phyloP scores from a whole-genome alignment of 2,888 invertebrate species.

The Tortrix viridana region DNA sequence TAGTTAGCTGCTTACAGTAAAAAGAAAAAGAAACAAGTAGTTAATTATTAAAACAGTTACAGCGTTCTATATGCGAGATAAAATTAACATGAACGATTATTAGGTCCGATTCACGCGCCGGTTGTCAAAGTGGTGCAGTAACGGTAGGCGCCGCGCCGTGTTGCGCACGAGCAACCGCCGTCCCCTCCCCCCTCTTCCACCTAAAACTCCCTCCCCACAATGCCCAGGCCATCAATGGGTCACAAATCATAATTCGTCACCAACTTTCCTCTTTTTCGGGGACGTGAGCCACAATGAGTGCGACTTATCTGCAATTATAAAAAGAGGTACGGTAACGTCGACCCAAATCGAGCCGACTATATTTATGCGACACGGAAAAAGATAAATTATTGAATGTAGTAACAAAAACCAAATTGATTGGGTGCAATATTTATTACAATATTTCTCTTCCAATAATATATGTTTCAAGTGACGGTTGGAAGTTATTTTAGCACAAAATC shows the following conservation, averaged over 20 bases:
- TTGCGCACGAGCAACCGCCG: constrained; percentile 62
- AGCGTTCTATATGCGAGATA: constrained; percentile 6
- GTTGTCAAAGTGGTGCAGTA: constrained; percentile 70
- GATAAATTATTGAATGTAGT: too few species aligned
- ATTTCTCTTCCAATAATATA: too few species aligned
- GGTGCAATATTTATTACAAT: too few species aligned
- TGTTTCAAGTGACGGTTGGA: too few species aligned
- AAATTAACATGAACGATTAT: constrained; percentile 33
- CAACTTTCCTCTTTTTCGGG: constrained; percentile 50
- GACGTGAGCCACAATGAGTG: constrained; percentile 43
- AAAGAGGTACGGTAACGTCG: constrained; percentile 11
- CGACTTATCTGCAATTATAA: constrained; percentile 41
- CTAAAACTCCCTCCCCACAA: constrained; percentile 40
- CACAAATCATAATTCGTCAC: constrained; percentile 63
- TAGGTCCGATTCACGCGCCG: constrained; percentile 52
- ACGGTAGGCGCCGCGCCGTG: constrained; percentile 64
- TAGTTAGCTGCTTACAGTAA: not conserved
- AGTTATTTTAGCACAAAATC: not conserved
- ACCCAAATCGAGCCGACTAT: too few species aligned
- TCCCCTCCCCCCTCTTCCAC: constrained; percentile 46
- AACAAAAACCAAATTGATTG: too few species aligned
- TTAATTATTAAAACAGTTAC: constrained; percentile 1
- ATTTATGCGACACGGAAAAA: too few species aligned
- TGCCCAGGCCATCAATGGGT: constrained; percentile 58
- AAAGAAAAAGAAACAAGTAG: not conserved